phyloP scores from a whole-genome alignment of 2,797 vertebrate species.

The Pteronotus mesoamericanus region DNA sequence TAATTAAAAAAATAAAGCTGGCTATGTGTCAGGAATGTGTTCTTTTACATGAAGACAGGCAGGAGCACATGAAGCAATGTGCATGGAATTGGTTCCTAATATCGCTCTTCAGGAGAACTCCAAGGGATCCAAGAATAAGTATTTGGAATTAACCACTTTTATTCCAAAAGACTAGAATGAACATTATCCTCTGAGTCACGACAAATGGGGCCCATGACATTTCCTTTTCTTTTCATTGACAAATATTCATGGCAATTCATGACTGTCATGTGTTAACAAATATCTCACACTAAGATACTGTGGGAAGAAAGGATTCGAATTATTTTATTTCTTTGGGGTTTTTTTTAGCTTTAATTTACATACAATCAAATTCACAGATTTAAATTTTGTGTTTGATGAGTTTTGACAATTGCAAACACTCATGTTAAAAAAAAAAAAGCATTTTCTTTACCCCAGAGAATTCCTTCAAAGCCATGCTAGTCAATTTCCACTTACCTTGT shows the following conservation, averaged over 20 bases:
- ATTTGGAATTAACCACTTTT: not conserved
- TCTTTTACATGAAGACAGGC: not conserved
- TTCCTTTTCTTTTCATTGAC: not conserved
- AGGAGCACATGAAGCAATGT: not conserved
- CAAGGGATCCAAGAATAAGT: not conserved
- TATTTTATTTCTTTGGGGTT: slow-evolving; percentile 9
- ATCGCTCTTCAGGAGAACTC: not conserved
- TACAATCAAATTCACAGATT: not conserved
- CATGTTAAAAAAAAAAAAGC: not conserved
- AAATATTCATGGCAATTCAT: not conserved
- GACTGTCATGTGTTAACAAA: not conserved
- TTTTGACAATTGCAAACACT: slow-evolving; percentile 13
- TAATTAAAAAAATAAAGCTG: not conserved
- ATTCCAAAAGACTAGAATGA: not conserved
- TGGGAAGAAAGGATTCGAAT: not conserved
- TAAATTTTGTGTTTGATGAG: not conserved
- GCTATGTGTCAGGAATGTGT: not conserved
- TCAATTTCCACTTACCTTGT: not conserved
- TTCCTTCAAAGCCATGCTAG: not conserved
- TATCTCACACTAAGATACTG: not conserved
- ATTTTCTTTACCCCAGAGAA: not conserved
- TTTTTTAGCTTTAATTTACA: not conserved
- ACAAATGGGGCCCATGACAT: not conserved
- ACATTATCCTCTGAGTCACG: not conserved
- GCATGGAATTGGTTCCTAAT: not conserved